A percentile compares a stretch with the other conserved stretches of the same genome.
Evolutionary conservation across 2,888 invertebrate genomes (phyloP).

Genomic region (Epinotia demarniana): DNA sequence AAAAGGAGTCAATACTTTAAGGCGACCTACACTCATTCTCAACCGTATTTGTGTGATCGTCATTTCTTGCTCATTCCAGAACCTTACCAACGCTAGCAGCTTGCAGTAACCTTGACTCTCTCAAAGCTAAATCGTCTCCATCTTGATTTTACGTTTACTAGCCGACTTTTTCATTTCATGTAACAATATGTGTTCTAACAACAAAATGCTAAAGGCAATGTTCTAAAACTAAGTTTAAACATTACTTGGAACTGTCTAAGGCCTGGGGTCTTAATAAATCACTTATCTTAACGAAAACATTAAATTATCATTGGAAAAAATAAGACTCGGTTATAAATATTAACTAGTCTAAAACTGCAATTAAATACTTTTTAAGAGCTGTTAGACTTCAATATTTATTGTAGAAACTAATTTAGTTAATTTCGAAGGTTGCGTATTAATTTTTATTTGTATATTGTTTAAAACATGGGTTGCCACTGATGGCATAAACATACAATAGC

Average conservation of each 20-base stretch:
- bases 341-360: not conserved
- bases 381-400: conserved; percentile 4
- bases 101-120: conserved; percentile 14
- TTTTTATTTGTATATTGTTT: conserved; percentile 21
- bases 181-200: conserved; percentile 43
- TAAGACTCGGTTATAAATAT: not conserved
- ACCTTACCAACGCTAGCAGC: not conserved
- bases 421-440: not conserved
- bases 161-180: conserved; percentile 8
- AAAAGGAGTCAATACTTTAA: not conserved
- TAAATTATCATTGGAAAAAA: not conserved
- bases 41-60: not conserved
- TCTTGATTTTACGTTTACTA: not conserved
- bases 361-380: not conserved
- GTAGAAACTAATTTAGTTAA: not conserved
- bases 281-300: conserved; percentile 22
- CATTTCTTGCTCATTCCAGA: conserved; percentile 4
- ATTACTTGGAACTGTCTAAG: conserved; percentile 34
- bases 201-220: conserved; percentile 34
- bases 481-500: conserved; percentile 14
- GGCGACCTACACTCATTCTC: not conserved
- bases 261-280: conserved; percentile 24
- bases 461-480: conserved; percentile 15
- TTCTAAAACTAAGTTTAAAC: conserved; percentile 28
- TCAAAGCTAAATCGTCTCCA: not conserved